These are phyloP conservation scores for Plagodis pulveraria DNA, from an alignment of 2,888 invertebrate species.

Conservation along the genomic window DNA sequence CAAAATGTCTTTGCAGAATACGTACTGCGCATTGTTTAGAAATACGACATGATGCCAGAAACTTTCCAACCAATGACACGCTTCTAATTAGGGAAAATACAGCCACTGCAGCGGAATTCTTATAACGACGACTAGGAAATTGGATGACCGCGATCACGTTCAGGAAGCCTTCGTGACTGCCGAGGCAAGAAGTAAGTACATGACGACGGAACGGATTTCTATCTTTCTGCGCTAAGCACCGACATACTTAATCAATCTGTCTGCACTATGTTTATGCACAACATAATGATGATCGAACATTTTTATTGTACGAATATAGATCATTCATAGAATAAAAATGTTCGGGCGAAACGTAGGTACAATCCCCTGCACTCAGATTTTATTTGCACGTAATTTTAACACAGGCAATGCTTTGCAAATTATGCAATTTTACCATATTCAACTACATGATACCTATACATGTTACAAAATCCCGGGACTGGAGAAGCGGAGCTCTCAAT, in stretches of 20 bases:
- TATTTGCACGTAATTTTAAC: too few relatives aligned
- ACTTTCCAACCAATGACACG: conserved; percentile 27
- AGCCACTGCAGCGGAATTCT: conserved; percentile 40
- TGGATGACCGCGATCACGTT: conserved; percentile 61
- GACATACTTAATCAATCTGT: background rate
- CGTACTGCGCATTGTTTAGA: conserved; percentile 12
- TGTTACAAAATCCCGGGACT: too few relatives aligned
- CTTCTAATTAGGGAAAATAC: conserved; percentile 46
- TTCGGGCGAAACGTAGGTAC: too few relatives aligned
- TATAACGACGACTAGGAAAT: conserved; percentile 47
- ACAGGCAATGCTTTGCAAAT: too few relatives aligned
- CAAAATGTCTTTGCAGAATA: conserved; percentile 21
- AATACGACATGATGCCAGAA: conserved; percentile 24
- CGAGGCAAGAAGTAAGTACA: conserved; percentile 27
- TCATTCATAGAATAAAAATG: too few relatives aligned
- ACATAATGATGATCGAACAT: too few relatives aligned
- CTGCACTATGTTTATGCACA: background rate
- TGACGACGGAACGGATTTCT: conserved; percentile 17
- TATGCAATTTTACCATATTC: too few relatives aligned
- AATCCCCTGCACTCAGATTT: too few relatives aligned
- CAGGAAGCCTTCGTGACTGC: conserved; percentile 50
- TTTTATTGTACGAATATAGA: too few relatives aligned
- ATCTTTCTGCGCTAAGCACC: conserved; percentile 7
- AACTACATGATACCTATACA: too few relatives aligned
- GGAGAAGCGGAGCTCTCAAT: too few relatives aligned